Evolutionary conservation across 2,113 vertebrate genomes (phyloP), one percentile per base, ranked within the genome.

Genomic region (Scalopus aquaticus): DNA sequence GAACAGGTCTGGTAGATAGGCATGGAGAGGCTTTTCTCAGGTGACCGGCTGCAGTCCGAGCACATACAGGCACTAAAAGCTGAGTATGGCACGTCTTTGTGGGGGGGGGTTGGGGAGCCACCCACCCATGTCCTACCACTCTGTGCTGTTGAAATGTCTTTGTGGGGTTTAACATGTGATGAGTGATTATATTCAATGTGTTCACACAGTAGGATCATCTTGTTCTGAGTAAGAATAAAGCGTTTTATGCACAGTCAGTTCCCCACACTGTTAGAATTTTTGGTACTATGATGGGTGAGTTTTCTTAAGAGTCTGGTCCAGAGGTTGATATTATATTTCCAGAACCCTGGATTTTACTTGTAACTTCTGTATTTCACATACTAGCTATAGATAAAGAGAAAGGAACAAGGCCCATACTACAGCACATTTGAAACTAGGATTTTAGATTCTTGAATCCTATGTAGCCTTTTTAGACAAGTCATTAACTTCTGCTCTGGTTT

Each of bases 21-120:
- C 83, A 12, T 90, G 88, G 90, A 87, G 73, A 93, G 93, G 95
- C 67, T 96, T 62, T 67, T 32, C 93, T 72, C 90, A 69, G 88
- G 3, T 42, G 92, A 60, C 83, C 89, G 93, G 89, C 82, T 73
- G 93, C 88, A 80, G 92, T 64, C 84, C 0, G 0, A 93, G 88
- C 89, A 62, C 62, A 65, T 26, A 58, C 73, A 97, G 94, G 96
- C 69, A 92, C 87, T 10, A 0, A 20, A 88, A 79, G 56, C 79
- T 15, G 54, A 83, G 42, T 60, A 7, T 8, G 42, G 82, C 22
- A 16, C 9, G 74, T 93, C 51, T 51, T 95, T 37, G 44, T n/a
- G 72, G 67, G 69, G 72, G 67, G 69, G 51, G 82, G 56, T 69
- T 87, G 92, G 96, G 28, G 70, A 92, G 62, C 1, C 32, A 22